Evolutionary conservation across 2,113 vertebrate genomes (phyloP).

Genomic region (Pachycephala philippinensis): DNA sequence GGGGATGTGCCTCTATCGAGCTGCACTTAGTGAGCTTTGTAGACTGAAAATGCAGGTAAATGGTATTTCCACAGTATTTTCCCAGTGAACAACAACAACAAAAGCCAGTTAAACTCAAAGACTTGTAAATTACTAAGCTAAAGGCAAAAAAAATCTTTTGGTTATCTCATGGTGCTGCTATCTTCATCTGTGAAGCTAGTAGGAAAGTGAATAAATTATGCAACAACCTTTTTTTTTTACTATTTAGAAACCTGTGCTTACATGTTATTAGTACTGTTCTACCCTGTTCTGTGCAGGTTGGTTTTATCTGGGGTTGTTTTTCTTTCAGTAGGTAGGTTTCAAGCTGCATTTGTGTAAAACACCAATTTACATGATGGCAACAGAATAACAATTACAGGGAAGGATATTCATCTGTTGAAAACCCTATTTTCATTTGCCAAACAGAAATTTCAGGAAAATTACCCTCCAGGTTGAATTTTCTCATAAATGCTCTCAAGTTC

Average conservation of each 20-base stretch:
- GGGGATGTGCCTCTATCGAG: neutral
- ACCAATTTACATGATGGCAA: constrained; percentile 16
- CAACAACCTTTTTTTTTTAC: neutral
- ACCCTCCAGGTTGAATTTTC: constrained; percentile 40
- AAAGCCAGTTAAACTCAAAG: neutral
- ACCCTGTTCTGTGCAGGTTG: neutral
- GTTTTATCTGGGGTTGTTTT: neutral
- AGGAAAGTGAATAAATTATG: constrained; percentile 33
- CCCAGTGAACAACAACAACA: neutral
- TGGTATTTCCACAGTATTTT: constrained; percentile 42
- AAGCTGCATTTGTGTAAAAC: constrained; percentile 5
- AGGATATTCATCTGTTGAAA: constrained; percentile 23
- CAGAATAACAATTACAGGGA: constrained; percentile 24
- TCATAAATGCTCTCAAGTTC: constrained; percentile 10
- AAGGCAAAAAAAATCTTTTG: neutral
- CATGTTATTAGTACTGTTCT: constrained; percentile 5
- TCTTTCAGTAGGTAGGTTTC: neutral
- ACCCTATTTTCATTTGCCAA: constrained; percentile 16
- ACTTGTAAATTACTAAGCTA: neutral
- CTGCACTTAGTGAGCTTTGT: neutral
- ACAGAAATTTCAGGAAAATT: constrained; percentile 50
- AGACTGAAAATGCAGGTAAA: constrained; percentile 16
- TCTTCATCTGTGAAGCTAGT: constrained; percentile 20
- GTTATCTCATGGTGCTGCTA: neutral
- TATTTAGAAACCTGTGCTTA: constrained; percentile 35